These are phyloP conservation scores for Chionoecetes opilio DNA, from an alignment of 1,140 invertebrate genomes.

Conservation along the genomic window DNA sequence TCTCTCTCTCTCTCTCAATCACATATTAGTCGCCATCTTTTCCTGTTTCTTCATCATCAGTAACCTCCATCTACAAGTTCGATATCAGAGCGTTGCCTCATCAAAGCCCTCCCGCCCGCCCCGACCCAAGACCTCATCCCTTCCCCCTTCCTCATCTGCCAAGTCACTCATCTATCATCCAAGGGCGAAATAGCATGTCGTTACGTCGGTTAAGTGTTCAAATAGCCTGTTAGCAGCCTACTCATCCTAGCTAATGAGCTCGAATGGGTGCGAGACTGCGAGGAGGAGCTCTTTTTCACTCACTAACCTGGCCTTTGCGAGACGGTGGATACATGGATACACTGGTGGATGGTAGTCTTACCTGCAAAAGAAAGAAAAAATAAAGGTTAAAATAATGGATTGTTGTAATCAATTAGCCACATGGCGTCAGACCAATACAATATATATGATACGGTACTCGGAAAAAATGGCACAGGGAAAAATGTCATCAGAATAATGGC, in stretches of 20 bases:
- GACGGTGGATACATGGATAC: too few relatives aligned
- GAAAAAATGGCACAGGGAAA: too few relatives aligned
- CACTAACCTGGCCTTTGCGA: background rate
- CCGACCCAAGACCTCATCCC: background rate
- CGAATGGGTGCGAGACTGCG: too few relatives aligned
- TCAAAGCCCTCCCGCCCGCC: background rate
- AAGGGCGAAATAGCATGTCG: background rate
- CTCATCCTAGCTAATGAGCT: background rate
- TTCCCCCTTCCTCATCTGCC: too few relatives aligned
- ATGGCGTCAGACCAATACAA: too few relatives aligned
- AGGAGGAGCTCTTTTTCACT: background rate
- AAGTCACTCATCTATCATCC: background rate
- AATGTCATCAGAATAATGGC: too few relatives aligned
- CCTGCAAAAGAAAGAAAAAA: background rate
- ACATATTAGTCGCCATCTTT: background rate
- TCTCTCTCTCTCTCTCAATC: background rate
- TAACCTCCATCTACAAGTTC: background rate
- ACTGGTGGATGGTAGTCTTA: background rate
- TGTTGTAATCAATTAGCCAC: too few relatives aligned
- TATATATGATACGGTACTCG: too few relatives aligned
- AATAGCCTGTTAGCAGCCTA: background rate
- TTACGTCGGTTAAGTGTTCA: background rate
- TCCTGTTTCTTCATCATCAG: background rate
- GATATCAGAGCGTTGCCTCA: background rate
- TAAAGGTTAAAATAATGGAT: constrained; percentile 15